These are phyloP conservation scores for Gymnoscopelus microlampas DNA, from an alignment of 2,797 vertebrate genomes.

Conservation along the genomic window DNA sequence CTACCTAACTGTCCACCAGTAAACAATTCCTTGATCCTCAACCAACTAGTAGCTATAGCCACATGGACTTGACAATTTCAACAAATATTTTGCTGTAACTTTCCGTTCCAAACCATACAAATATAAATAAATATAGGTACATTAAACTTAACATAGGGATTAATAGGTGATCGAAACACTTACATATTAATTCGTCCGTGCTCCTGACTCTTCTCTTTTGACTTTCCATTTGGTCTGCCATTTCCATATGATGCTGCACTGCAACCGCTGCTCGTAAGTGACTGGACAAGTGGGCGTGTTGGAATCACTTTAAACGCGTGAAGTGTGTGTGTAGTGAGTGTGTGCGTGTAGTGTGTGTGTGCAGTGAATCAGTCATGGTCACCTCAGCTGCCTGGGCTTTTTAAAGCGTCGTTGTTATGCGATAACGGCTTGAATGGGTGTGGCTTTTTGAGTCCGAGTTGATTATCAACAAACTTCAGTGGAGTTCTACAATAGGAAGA, in stretches of 20 bases:
- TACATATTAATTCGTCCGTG: slow-evolving; percentile 81
- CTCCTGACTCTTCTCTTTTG: slow-evolving; percentile 71
- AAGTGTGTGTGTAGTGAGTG: background rate
- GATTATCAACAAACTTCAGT: slow-evolving; percentile 41
- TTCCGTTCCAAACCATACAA: too few species aligned
- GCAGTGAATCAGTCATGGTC: background rate
- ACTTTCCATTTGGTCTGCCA: slow-evolving; percentile 69
- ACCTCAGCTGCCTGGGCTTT: slow-evolving; percentile 30
- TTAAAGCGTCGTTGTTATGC: slow-evolving; percentile 55
- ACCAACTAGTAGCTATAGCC: too few species aligned
- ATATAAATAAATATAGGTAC: too few species aligned
- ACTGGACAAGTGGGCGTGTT: slow-evolving; percentile 16
- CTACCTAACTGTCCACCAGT: too few species aligned
- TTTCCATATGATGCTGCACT: slow-evolving; percentile 59
- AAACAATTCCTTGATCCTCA: too few species aligned
- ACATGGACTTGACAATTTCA: too few species aligned
- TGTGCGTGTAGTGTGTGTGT: background rate
- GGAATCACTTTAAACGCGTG: background rate
- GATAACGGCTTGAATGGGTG: slow-evolving; percentile 7
- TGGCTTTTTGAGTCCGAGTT: slow-evolving; percentile 34
- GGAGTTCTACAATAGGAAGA: too few species aligned
- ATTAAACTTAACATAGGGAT: too few species aligned
- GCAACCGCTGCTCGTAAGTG: background rate
- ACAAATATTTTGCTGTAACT: too few species aligned
- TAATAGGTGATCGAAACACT: slow-evolving; percentile 40